phyloP scores from a whole-genome alignment of 2,113 vertebrate genomes.

The Dermatemys mawii region DNA sequence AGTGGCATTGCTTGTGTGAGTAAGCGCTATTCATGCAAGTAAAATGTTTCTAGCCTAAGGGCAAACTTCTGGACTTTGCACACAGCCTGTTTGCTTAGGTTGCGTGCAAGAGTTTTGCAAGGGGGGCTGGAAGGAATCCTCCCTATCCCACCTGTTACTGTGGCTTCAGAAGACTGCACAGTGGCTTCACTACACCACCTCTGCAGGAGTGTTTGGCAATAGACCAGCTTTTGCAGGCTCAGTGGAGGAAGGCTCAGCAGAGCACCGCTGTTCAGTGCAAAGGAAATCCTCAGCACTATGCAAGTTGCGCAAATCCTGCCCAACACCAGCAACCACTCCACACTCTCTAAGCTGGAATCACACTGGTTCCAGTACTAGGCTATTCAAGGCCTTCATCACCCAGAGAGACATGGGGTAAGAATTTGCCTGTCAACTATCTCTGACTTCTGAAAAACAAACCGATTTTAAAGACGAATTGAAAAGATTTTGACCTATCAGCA shows the following conservation, averaged over 20 bases:
- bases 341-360: background rate
- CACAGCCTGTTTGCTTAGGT: fast-evolving
- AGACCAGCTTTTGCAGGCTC: fast-evolving
- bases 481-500: background rate
- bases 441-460: background rate
- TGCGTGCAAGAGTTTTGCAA: background rate
- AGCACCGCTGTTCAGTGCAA: background rate
- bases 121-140: background rate
- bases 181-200: background rate
- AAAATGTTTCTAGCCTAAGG: background rate
- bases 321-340: background rate
- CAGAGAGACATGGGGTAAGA: background rate
- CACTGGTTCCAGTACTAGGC: background rate
- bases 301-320: background rate
- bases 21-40: fast-evolving
- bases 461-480: fast-evolving
- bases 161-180: background rate
- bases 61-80: fast-evolving
- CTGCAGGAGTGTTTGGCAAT: background rate
- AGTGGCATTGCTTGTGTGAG: background rate
- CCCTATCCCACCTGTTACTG: background rate
- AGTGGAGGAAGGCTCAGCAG: fast-evolving
- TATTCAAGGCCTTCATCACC: background rate
- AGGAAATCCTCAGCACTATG: background rate
- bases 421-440: background rate